These are phyloP conservation scores for Scaptomyza flava DNA, from an alignment of 2,888 invertebrate genomes.

Conservation along the genomic window DNA sequence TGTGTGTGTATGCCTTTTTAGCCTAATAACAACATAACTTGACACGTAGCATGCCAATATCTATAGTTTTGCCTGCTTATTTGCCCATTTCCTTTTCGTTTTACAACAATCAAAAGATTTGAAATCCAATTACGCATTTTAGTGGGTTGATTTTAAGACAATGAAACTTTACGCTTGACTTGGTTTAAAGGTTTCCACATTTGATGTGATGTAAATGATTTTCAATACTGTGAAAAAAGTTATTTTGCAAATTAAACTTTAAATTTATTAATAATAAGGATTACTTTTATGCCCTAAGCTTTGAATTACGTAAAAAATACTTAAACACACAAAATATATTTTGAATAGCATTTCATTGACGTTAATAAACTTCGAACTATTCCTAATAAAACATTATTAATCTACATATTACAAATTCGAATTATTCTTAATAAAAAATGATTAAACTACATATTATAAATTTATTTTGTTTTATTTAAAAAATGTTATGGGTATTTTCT, in stretches of 20 bases:
- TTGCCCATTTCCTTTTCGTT: slow-evolving; percentile 55
- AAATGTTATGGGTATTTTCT: background rate
- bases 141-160: slow-evolving; percentile 32
- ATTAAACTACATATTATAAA: no score
- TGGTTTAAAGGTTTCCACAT: slow-evolving; percentile 5
- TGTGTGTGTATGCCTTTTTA: slow-evolving; percentile 2
- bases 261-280: background rate
- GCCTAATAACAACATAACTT: slow-evolving; percentile 22
- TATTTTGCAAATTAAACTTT: background rate
- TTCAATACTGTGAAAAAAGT: background rate
- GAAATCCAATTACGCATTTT: slow-evolving; percentile 61
- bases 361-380: no score
- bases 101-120: slow-evolving; percentile 50
- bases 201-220: background rate
- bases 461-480: background rate
- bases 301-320: background rate
- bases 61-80: slow-evolving; percentile 50
- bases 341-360: no score
- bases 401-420: no score
- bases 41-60: slow-evolving; percentile 26
- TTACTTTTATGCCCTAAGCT: background rate
- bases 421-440: no score
- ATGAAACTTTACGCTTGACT: slow-evolving; percentile 31
- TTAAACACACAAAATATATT: no score
- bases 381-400: no score